phyloP scores from a whole-genome alignment of 2,113 vertebrate species.

The Petaurus breviceps region DNA sequence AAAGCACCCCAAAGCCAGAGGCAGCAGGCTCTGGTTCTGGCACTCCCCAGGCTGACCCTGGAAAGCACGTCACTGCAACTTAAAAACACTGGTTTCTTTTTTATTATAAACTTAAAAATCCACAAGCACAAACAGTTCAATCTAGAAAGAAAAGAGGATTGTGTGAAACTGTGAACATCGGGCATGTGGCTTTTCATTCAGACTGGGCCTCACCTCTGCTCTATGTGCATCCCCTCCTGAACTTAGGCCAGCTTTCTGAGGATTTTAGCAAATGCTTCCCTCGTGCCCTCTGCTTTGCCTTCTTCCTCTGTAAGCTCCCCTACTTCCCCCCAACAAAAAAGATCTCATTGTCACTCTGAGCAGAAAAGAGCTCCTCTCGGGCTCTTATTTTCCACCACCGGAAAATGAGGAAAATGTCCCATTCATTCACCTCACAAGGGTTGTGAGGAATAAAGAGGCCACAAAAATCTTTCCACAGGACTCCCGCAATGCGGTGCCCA shows the following conservation, averaged over 20 bases:
- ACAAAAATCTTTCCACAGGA: accelerated
- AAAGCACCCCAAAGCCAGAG: no score
- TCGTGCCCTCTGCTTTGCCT: not conserved
- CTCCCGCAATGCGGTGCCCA: accelerated
- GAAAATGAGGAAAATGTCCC: not conserved
- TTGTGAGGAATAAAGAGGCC: accelerated
- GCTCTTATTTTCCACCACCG: not conserved
- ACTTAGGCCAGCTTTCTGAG: not conserved
- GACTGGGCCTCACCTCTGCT: not conserved
- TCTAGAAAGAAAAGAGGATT: not conserved
- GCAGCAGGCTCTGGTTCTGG: not conserved
- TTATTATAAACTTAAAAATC: not conserved
- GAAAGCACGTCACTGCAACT: no score
- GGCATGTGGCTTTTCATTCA: not conserved
- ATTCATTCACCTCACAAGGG: no score
- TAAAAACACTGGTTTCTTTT: not conserved
- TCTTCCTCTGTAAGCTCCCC: no score
- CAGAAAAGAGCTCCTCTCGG: not conserved
- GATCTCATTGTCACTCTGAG: not conserved
- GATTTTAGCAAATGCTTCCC: not conserved
- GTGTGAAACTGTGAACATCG: not conserved
- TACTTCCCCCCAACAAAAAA: not conserved
- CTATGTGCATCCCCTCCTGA: not conserved
- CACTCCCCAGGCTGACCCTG: no score
- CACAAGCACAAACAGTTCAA: not conserved